Evolutionary conservation across 1,140 invertebrate species (phyloP).

Genomic region (Ephestia elutella): DNA sequence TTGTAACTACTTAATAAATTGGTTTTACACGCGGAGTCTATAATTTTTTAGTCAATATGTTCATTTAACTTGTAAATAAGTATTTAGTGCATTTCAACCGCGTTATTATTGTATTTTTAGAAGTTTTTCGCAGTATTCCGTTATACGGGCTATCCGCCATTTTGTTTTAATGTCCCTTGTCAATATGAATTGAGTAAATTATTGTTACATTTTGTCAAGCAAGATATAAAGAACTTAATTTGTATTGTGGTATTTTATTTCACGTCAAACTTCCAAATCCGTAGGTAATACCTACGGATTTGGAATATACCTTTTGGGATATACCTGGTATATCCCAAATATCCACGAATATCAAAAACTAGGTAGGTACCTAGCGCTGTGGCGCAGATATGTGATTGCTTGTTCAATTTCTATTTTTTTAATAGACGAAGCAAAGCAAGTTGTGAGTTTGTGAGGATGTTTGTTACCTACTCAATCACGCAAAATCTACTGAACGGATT

Average conservation of each 20-base stretch:
- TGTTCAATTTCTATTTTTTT: too few species aligned
- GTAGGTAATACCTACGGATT: too few species aligned
- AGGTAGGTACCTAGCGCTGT: too few species aligned
- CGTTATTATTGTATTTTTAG: constrained; percentile 22
- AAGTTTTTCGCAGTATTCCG: constrained; percentile 61
- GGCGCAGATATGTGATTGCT: too few species aligned
- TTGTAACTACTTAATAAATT: neutral
- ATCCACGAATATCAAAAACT: too few species aligned
- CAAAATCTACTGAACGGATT: too few species aligned
- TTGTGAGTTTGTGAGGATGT: too few species aligned
- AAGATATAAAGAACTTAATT: constrained; percentile 57
- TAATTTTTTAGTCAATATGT: constrained; percentile 9
- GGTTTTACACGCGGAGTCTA: neutral
- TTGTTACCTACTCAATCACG: too few species aligned
- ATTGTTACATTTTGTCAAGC: constrained; percentile 58
- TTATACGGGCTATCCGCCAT: constrained; percentile 39
- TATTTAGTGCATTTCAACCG: constrained; percentile 23
- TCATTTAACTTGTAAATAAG: constrained; percentile 29
- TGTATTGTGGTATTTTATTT: constrained; percentile 53
- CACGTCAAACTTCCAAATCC: too few species aligned
- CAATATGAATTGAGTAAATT: constrained; percentile 50
- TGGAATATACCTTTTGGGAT: too few species aligned
- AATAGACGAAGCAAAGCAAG: too few species aligned
- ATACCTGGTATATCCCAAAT: too few species aligned
- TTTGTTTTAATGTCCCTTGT: constrained; percentile 55